A percentile compares a stretch with the other conserved stretches of the same genome.
These are phyloP conservation scores for Ceratoteleas bidentatus DNA, from an alignment of 1,140 invertebrate species.

Conservation along the genomic window DNA sequence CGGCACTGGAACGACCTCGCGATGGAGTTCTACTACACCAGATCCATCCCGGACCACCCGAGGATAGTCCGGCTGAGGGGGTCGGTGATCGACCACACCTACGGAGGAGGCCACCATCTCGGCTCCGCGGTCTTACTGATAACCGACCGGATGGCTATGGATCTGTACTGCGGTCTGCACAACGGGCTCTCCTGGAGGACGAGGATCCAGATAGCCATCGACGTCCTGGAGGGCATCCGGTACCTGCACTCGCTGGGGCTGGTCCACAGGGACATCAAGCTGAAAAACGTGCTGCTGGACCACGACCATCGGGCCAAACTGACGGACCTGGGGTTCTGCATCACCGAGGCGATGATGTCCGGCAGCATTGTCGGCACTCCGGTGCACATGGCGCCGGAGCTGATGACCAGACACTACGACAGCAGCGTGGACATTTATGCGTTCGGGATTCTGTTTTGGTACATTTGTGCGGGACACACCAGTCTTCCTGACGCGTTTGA, in stretches of 20 bases:
- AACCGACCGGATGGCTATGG: constrained; percentile 87
- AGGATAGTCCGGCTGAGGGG: constrained; percentile 91
- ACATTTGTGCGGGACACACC: constrained; percentile 92
- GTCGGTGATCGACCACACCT: constrained; percentile 91
- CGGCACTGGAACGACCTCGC: constrained; percentile 95
- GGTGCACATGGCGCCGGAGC: constrained; percentile 95
- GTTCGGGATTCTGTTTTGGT: constrained; percentile 96
- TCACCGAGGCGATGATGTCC: constrained; percentile 95
- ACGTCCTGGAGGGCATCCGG: constrained; percentile 92
- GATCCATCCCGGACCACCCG: constrained; percentile 92
- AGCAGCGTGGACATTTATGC: constrained; percentile 94
- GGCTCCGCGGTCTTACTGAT: constrained; percentile 91
- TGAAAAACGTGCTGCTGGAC: constrained; percentile 94
- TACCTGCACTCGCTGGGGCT: constrained; percentile 94
- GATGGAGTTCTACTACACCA: constrained; percentile 95
- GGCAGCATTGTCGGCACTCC: constrained; percentile 93
- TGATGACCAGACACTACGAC: constrained; percentile 91
- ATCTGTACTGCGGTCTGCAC: constrained; percentile 91
- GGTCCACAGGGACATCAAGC: constrained; percentile 94
- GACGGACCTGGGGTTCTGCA: constrained; percentile 95
- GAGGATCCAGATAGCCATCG: constrained; percentile 89
- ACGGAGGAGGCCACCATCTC: constrained; percentile 83
- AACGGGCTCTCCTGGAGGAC: constrained; percentile 86
- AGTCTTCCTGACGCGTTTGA: constrained; percentile 91
- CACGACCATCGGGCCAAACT: constrained; percentile 88